A percentile compares a stretch with the other conserved stretches of the same genome.
phyloP scores from a whole-genome alignment of 2,113 vertebrate species.

The Ardeotis arabs region DNA sequence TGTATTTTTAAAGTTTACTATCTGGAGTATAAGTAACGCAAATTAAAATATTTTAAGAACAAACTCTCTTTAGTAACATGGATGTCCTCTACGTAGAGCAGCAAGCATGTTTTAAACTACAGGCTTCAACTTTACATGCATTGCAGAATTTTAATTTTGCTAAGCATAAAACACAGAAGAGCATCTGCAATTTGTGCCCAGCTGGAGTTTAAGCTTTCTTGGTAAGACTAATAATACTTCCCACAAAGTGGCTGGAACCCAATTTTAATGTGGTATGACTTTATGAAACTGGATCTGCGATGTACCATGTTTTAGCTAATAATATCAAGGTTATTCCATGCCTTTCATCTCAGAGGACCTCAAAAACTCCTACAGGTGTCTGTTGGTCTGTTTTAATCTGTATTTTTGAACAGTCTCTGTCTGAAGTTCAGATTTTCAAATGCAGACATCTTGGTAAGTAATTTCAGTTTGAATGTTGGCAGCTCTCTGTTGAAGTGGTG shows the following conservation, averaged over 20 bases:
- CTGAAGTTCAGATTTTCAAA: neutral
- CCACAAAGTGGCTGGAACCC: neutral
- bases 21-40: neutral
- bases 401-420: neutral
- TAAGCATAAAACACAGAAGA: neutral
- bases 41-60: neutral
- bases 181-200: neutral
- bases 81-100: neutral
- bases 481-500: neutral
- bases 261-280: neutral
- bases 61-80: neutral
- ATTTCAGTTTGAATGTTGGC: neutral
- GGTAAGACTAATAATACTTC: neutral
- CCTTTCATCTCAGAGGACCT: neutral
- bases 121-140: neutral
- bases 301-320: neutral
- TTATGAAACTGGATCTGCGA: neutral
- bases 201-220: neutral
- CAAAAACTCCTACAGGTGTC: neutral
- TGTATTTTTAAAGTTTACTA: neutral
- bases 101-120: neutral
- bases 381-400: neutral
- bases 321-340: neutral
- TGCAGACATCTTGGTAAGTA: neutral
- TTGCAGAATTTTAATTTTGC: conserved; percentile 16